phyloP scores from a whole-genome alignment of 1,140 invertebrate species.

The Cydia splendana region DNA sequence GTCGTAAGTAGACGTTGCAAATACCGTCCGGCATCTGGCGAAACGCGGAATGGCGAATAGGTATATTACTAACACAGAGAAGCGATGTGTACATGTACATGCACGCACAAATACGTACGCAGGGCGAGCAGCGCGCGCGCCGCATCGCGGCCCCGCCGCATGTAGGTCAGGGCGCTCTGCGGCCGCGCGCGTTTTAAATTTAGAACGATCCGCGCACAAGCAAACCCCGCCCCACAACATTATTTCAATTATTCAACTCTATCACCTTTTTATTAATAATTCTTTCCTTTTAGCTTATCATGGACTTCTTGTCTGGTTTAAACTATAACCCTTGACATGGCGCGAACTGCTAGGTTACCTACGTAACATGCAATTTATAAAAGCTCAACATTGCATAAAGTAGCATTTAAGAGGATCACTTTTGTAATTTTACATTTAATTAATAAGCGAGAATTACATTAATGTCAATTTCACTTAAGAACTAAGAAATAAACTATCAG shows the following conservation, averaged over 20 bases:
- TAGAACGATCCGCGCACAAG: constrained; percentile 74
- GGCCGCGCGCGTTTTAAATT: constrained; percentile 78
- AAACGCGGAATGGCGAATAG: constrained; percentile 71
- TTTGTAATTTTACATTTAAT: too few relatives aligned
- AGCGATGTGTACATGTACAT: constrained; percentile 56
- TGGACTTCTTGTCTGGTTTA: neutral
- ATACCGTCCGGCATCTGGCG: constrained; percentile 73
- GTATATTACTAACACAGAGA: constrained; percentile 60
- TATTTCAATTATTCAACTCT: constrained; percentile 58
- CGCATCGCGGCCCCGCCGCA: constrained; percentile 77
- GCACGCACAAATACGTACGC: constrained; percentile 57
- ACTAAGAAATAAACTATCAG: too few relatives aligned
- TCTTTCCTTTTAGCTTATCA: neutral
- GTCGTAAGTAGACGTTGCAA: constrained; percentile 70
- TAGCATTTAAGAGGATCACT: neutral
- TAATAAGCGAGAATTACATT: too few relatives aligned
- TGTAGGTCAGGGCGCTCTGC: constrained; percentile 78
- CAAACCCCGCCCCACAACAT: constrained; percentile 71
- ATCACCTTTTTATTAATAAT: neutral
- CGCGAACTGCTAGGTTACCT: neutral
- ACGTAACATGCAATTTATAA: neutral
- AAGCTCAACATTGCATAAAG: neutral
- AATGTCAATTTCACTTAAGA: too few relatives aligned
- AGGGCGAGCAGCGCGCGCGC: constrained; percentile 49
- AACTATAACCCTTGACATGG: neutral